phyloP scores from a whole-genome alignment of 2,113 vertebrate species.

The Xenus cinereus region DNA sequence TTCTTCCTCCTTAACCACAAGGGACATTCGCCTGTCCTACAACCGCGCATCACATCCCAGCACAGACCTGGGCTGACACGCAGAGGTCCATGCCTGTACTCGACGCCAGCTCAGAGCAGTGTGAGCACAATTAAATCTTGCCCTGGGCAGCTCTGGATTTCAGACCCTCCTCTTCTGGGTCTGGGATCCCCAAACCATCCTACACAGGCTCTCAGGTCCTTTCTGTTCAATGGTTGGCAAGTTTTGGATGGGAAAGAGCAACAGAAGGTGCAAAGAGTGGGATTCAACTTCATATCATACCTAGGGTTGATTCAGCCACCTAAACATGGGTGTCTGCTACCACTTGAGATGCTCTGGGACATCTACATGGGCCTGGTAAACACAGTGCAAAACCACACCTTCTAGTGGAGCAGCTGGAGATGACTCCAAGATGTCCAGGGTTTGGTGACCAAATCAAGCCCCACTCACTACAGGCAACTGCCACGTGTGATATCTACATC shows the following conservation, averaged over 20 bases:
- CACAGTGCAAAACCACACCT: neutral
- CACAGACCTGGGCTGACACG: neutral
- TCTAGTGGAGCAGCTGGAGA: neutral
- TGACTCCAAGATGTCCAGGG: too few species aligned
- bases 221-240: neutral
- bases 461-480: neutral
- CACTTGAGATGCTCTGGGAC: neutral
- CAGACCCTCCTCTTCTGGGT: neutral
- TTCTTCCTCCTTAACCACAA: neutral
- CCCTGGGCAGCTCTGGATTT: neutral
- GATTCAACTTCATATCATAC: neutral
- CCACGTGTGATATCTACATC: rapidly evolving
- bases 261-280: neutral
- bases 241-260: neutral
- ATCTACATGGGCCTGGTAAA: neutral
- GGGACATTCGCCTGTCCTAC: neutral
- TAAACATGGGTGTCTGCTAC: neutral
- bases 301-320: neutral
- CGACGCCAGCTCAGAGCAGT: rapidly evolving
- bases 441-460: neutral
- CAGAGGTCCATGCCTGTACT: neutral
- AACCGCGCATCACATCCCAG: rapidly evolving
- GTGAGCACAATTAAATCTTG: neutral
- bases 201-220: neutral
- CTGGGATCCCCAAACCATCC: neutral